Evolutionary conservation across 2,888 invertebrate species (phyloP).

Genomic region (Orthonychiurus folsomi): DNA sequence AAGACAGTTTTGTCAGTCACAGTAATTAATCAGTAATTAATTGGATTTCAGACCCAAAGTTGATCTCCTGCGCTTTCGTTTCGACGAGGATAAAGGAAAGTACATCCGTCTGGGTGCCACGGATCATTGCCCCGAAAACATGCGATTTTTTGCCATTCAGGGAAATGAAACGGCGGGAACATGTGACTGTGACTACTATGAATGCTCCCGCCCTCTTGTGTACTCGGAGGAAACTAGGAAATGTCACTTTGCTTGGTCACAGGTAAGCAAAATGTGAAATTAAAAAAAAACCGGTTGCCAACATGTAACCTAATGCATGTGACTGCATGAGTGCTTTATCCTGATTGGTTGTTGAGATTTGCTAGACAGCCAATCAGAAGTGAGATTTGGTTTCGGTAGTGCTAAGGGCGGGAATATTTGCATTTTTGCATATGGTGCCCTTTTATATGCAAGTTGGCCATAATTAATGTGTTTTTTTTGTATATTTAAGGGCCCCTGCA

Average conservation of each 20-base stretch:
- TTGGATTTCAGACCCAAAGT: slow-evolving; percentile 1
- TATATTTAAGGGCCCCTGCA: slow-evolving; percentile 33
- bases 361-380: too few species aligned
- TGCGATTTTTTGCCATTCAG: slow-evolving; percentile 38
- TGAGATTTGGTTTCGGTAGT: too few species aligned
- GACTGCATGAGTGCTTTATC: too few species aligned
- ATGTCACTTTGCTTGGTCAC: slow-evolving; percentile 37
- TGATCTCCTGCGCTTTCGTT: slow-evolving; percentile 25
- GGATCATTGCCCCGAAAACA: slow-evolving; percentile 28
- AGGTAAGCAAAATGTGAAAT: slow-evolving; percentile 20
- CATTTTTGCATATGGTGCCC: neutral
- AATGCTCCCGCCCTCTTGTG: slow-evolving; percentile 32
- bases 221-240: slow-evolving; percentile 26
- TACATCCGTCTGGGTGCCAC: slow-evolving; percentile 25
- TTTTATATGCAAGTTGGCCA: neutral
- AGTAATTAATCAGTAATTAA: too few species aligned
- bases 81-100: slow-evolving; percentile 22
- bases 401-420: too few species aligned
- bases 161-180: slow-evolving; percentile 29
- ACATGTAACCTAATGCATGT: too few species aligned
- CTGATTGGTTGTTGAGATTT: slow-evolving; percentile 3
- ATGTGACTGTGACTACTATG: slow-evolving; percentile 39
- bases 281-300: neutral
- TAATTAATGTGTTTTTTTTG: neutral
- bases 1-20: too few species aligned